A percentile compares a stretch with the other conserved stretches of the same genome.
Conservation (phyloP, 1,140 invertebrate species). For the Lasaia peninsularis region DNA sequence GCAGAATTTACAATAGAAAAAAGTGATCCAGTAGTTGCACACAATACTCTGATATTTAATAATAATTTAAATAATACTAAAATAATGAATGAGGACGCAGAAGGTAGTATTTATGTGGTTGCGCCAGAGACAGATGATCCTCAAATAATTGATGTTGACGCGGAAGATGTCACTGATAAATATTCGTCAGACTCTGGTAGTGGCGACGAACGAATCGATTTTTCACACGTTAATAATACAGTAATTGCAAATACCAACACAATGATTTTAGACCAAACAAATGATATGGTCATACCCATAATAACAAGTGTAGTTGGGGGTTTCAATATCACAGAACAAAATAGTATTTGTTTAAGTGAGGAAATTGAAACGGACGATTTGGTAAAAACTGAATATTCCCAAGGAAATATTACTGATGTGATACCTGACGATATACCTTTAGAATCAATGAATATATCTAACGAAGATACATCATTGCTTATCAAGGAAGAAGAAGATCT, state of each 20-base stretch:
- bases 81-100: no score
- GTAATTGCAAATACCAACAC: background rate
- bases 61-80: no score
- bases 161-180: background rate
- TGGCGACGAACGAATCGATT: no score
- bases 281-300: constrained; percentile 22
- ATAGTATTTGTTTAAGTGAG: background rate
- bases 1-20: no score
- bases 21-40: no score
- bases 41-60: no score
- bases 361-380: constrained; percentile 12
- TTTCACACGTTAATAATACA: background rate
- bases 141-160: background rate
- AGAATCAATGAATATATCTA: background rate
- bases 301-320: constrained; percentile 25
- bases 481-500: background rate
- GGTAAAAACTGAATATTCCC: background rate
- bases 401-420: background rate
- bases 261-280: constrained; percentile 11
- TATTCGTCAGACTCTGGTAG: no score
- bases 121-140: constrained; percentile 6
- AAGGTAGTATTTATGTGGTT: background rate
- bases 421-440: background rate
- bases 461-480: background rate
- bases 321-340: constrained; percentile 13